These are phyloP conservation scores for Parascotia fuliginaria DNA, from an alignment of 2,888 invertebrate species.

Conservation along the genomic window DNA sequence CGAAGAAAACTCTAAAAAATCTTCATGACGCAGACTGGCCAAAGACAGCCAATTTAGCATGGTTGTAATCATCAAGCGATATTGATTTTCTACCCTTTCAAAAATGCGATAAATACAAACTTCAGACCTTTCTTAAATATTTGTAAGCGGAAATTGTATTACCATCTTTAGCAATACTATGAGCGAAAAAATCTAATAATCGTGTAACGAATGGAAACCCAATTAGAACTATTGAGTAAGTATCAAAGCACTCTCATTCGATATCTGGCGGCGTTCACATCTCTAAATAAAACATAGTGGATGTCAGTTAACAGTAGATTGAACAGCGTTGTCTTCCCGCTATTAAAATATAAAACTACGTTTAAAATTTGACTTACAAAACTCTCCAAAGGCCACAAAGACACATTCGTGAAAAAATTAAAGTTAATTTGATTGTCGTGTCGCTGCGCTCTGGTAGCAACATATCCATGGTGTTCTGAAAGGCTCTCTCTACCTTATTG, in stretches of 20 bases:
- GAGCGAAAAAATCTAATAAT: constrained; percentile 78
- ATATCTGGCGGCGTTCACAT: constrained; percentile 67
- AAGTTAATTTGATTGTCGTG: constrained; percentile 57
- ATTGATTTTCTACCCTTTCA: constrained; percentile 73
- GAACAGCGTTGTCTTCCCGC: constrained; percentile 57
- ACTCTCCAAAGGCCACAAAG: constrained; percentile 64
- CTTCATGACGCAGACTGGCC: constrained; percentile 67
- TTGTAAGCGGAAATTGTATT: constrained; percentile 51
- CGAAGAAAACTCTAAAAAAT: constrained; percentile 81
- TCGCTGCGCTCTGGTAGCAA: constrained; percentile 64
- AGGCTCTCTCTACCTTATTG: constrained; percentile 55
- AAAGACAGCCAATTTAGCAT: constrained; percentile 83
- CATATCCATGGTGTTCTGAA: constrained; percentile 58
- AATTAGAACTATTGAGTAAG: constrained; percentile 73
- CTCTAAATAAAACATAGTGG: constrained; percentile 56
- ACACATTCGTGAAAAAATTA: constrained; percentile 55
- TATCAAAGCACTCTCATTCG: constrained; percentile 81
- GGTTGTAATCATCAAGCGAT: constrained; percentile 74
- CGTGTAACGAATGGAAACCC: constrained; percentile 74
- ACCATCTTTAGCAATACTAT: constrained; percentile 58
- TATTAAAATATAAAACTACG: constrained; percentile 58
- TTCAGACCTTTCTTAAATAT: constrained; percentile 79
- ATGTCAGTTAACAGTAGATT: constrained; percentile 67
- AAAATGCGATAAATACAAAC: constrained; percentile 83
- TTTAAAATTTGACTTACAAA: constrained; percentile 65